Base-by-base conservation (phyloP, 2,113 vertebrate species). In the Pangasianodon hypophthalmus region DNA sequence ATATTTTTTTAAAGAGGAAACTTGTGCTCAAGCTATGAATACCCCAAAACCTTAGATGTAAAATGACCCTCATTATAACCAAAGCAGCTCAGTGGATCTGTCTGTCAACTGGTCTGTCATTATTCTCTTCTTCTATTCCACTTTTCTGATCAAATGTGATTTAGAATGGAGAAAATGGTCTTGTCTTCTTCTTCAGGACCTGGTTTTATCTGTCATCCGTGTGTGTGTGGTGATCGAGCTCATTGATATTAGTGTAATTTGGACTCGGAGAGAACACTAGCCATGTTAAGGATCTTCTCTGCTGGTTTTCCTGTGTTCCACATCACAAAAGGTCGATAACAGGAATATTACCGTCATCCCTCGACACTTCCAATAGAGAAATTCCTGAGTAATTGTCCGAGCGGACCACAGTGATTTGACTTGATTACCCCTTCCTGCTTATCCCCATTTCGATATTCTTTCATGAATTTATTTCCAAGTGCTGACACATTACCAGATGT, bases 361-460 rank as follows among this genome's bases (percentile, higher is more conserved):
- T 97, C 97, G 96, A 96, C 96, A 87, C 97, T 94, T 94, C 86
- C 96, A 96, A 97, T 97, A 95, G 92, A 97, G 96, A 97, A 96
- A 97, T 97, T 98, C 97, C 97, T 96, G 90, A 90, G 88, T 97
- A 97, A 97, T 97, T 95, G 95, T 97, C 92, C 93, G 92, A 95
- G 93, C 92, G 93, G 91, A 92, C 94, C 90, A 90, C 91, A 32
- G 89, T 93, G 92, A 91, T 91, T 94, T 95, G 93, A 93, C 94
- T 87, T 88, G 89, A 92, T 90, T 93, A 92, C 71, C 80, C 75
- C 88, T 90, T 89, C 90, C 90, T 92, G 88, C 82, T 90, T 88
- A 81, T 91, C 90, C 87, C 41, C 52, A 79, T 85, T 89, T 89
- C 54, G 54, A 91, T 92, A 89, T 89, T 88, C 85, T 87, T 89